phyloP scores from a whole-genome alignment of 2,113 vertebrate genomes.

The Periophthalmodon schlosseri region DNA sequence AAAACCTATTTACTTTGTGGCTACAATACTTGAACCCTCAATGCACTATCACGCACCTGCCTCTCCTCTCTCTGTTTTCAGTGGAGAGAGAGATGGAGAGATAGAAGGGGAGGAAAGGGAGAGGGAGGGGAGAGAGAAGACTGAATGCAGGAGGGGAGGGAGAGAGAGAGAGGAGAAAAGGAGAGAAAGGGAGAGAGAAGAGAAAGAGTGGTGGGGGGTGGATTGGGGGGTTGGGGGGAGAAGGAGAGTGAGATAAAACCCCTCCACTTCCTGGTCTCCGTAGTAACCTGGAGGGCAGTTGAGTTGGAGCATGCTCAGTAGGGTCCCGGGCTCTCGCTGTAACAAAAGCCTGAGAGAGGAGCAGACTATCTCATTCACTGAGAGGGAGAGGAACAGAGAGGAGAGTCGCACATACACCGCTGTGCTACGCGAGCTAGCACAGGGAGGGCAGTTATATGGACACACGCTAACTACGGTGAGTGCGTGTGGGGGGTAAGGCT shows the following conservation, averaged over 20 bases:
- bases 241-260: neutral
- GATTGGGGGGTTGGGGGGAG: too few species aligned
- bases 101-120: neutral
- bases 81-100: neutral
- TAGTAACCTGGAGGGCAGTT: constrained; percentile 65
- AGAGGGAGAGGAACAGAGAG: too few species aligned
- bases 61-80: too few species aligned
- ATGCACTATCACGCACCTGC: too few species aligned
- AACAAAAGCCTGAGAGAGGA: constrained; percentile 70
- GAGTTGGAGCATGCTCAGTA: constrained; percentile 74
- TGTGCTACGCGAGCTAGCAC: neutral
- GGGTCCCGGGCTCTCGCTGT: constrained; percentile 35
- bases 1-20: too few species aligned
- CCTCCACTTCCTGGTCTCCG: constrained; percentile 64
- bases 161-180: neutral
- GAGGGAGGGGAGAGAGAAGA: neutral
- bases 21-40: too few species aligned
- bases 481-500: neutral
- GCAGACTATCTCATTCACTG: constrained; percentile 14
- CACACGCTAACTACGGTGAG: constrained; percentile 58
- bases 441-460: constrained; percentile 11
- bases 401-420: too few species aligned
- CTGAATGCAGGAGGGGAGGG: neutral
- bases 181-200: neutral
- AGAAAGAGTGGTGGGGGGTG: neutral